Base-by-base conservation (phyloP, 2,113 vertebrate genomes). In the Rhynchomys soricoides region DNA sequence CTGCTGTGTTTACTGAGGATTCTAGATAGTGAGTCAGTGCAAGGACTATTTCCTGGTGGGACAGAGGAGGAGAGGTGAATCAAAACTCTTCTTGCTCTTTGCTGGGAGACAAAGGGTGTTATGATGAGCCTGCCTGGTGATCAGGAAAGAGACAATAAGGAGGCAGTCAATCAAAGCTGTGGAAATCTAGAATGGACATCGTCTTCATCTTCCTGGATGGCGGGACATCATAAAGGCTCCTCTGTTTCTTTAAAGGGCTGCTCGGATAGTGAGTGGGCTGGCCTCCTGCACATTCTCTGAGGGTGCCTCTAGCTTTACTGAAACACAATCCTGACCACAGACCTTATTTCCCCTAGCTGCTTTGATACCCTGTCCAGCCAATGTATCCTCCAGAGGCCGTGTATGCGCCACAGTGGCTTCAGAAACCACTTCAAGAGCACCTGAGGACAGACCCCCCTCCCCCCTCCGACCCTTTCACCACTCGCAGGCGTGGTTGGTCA, bases 371-470 rank as follows among this genome's bases (percentile, higher is more conserved):
- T 77, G 97, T 73, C 94, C 97, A 94, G 96, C 96, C 97, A 95
- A 13, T 15, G 3, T 95, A 94, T 90, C 75, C 90, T 73, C 89
- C 52, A 88, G 96, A 95, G 96, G 5, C 73, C 22, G 82, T 31
- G 0, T 70, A 89, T 10, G 59, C 75, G 94, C 91, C 93, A 78
- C 37, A 2, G 92, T 48, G 92, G 83, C 86, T 98, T 97, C 94
- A 87, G 52, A 98, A 98, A 96, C 86, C 45, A 95, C 86, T 97
- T 97, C 21, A 91, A 97, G 98, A 98, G 97, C 97, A 97, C 97
- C 98, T 98, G 96, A 98, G 98, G 98, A 98, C 98, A 99, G 98
- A 97, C 89, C 87, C 89, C 16, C 89, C 86, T 94, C n/a, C 40
- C 5, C 34, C 45, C 37, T 13, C 4, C 17, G n/a, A n/a, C 83